Base-by-base conservation (phyloP, 1,140 invertebrate species). In the Diplogasteroides magnus region DNA sequence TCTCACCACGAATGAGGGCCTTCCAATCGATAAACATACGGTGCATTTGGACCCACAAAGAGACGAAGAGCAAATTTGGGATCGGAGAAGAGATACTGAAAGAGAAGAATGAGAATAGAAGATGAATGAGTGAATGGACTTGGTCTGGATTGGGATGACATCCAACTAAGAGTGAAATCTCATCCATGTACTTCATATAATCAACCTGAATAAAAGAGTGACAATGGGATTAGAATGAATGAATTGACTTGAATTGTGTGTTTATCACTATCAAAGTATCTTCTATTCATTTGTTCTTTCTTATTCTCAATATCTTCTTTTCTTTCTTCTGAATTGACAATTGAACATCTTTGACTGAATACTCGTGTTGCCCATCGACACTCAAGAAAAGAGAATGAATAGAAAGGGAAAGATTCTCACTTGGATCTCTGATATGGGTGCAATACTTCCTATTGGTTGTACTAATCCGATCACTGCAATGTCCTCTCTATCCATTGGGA, bases 371-470 rank as follows among this genome's bases (percentile, higher is more conserved):
- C 75, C 78, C 78, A 79, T 32, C 78, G 77, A 25, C 72, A 62
- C 71, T 77, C 31, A 76, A 75, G 15, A 28, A 32, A 58, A 58
- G 27, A 29, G 65, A 72, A 29, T 68, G 15, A 31, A 19, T n/a
- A 27, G 37, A 48, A 48, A 1, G 13, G 14, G 66, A 28, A 14
- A 32, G 37, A 19, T 26, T 31, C 86, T 76, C 31, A 82, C 78
- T 73, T 87, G 86, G 37, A 87, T 83, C 77, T 87, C 86, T 14
- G 84, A 81, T 32, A 86, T 84, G 6, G 86, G 85, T 72, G 86
- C 82, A n/a, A 87, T 78, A 31, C 85, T 78, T 56, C 86, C 86
- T 19, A 87, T 71, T 32, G 86, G 85, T 74, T 87, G 87, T 56
- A 86, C 76, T 31, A 85, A 81, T 0, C 87, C 87, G 64, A 87